Percentiles rank a stretch among this genome's conserved stretches.
These are phyloP conservation scores for Platyscapa corneri DNA, from an alignment of 1,140 invertebrate species.

Conservation along the genomic window DNA sequence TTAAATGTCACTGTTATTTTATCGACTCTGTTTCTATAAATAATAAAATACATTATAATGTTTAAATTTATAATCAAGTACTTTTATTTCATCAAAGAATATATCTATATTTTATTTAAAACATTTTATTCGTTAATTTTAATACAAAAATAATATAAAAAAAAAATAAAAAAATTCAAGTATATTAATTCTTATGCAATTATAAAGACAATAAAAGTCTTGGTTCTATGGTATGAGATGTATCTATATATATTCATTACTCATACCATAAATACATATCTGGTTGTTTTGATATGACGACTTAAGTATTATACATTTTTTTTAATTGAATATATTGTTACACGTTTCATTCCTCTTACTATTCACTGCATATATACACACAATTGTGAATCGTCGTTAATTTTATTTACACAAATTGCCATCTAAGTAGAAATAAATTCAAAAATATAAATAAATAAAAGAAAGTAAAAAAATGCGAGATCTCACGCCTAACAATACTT, in stretches of 20 bases:
- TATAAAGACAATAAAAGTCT: constrained; percentile 18
- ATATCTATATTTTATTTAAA: too few relatives aligned
- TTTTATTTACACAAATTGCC: not conserved
- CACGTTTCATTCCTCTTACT: constrained; percentile 14
- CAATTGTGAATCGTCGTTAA: not conserved
- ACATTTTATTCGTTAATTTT: too few relatives aligned
- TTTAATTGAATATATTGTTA: constrained; percentile 15
- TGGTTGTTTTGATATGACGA: constrained; percentile 15
- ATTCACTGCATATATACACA: not conserved
- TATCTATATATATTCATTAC: constrained; percentile 16
- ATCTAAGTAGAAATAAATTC: constrained; percentile 23
- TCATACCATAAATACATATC: constrained; percentile 36
- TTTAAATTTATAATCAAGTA: not conserved
- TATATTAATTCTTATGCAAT: not conserved
- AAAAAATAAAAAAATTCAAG: not conserved
- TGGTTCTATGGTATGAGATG: constrained; percentile 4
- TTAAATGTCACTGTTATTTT: not conserved
- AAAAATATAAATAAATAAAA: not conserved
- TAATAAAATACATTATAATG: not conserved
- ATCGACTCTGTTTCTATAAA: not conserved
- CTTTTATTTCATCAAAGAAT: too few relatives aligned
- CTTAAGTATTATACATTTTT: constrained; percentile 30
- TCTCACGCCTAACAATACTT: constrained; percentile 6
- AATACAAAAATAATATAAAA: too few relatives aligned
- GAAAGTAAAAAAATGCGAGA: constrained; percentile 16